Percentiles rank a stretch among this genome's conserved stretches.
phyloP scores from a whole-genome alignment of 2,888 invertebrate genomes.

The Limenitis arthemis region DNA sequence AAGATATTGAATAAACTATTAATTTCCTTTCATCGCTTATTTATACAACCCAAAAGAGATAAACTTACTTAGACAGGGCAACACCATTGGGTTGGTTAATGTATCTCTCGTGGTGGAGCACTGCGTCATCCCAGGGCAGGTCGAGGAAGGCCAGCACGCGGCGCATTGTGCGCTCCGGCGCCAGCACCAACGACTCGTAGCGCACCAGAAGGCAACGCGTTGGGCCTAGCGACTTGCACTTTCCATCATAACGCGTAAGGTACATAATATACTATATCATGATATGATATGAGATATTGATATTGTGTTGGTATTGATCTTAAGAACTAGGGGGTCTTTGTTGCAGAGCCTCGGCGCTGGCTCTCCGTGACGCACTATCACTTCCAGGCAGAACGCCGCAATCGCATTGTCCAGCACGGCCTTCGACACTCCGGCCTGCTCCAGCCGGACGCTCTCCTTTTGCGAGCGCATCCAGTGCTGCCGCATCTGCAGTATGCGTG shows the following conservation, averaged over 20 bases:
- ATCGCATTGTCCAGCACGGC: constrained; percentile 95
- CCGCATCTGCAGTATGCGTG: constrained; percentile 94
- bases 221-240: constrained; percentile 84
- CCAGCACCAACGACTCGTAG: constrained; percentile 97
- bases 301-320: no score
- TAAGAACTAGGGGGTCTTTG: constrained; percentile 98
- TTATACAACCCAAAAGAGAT: not conserved
- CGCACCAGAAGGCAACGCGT: constrained; percentile 89
- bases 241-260: no score
- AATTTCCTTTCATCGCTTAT: no score
- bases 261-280: no score
- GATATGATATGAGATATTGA: no score
- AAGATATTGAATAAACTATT: no score
- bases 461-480: constrained; percentile 96
- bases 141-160: constrained; percentile 90
- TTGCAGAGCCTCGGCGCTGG: constrained; percentile 96
- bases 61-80: constrained; percentile 88
- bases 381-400: constrained; percentile 96
- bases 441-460: constrained; percentile 90
- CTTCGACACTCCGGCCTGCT: constrained; percentile 95
- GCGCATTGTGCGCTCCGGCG: constrained; percentile 91
- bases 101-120: constrained; percentile 97
- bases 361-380: constrained; percentile 96
- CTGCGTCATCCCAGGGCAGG: constrained; percentile 95
- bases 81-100: constrained; percentile 97